Base-by-base conservation (phyloP, 1,140 invertebrate species). In the Sycophila sp. region DNA sequence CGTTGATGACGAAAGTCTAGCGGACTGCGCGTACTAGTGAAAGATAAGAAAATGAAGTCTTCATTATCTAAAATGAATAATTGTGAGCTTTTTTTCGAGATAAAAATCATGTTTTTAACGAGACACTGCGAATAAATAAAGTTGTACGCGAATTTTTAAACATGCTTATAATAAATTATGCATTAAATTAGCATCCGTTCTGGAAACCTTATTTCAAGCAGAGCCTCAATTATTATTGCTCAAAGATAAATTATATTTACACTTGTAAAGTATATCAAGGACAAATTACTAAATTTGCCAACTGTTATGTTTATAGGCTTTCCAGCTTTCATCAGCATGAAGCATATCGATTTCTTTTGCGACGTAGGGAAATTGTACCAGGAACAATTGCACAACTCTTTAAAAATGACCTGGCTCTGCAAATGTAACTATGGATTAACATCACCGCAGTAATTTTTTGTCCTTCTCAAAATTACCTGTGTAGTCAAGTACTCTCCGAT, bases 41-140 rank as follows among this genome's bases (percentile, higher is more conserved):
- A 10, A 69, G 36, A 24, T 62, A 69, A 0, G 67, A 69, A 62
- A 62, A 69, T 26, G 67, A 62, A 24, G 67, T 55, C n/a, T 69
- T 69, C 32, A 69, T 51, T 62, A 69, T 62, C 67, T 69, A 24
- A 62, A 68, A 67, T n/a, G n/a, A n/a, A n/a, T n/a, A n/a, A n/a
- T n/a, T n/a, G n/a, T n/a, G n/a, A n/a, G n/a, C n/a, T n/a, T n/a
- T n/a, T n/a, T n/a, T n/a, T n/a, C n/a, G n/a, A n/a, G n/a, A n/a
- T n/a, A n/a, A n/a, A 58, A 59, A 49, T 36, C 0, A 55, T 11
- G 15, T 22, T 32, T 10, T 40, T 40, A 42, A 26, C 24, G 22
- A 15, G 26, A 40, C 40, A 30, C n/a, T n/a, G n/a, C n/a, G n/a
- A n/a, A n/a, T n/a, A n/a, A n/a, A n/a, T n/a, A 28, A 26, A 30